Evolutionary conservation across 2,113 vertebrate species (phyloP), one percentile per base, ranked within the genome.

Genomic region (Rhinoderma darwinii): DNA sequence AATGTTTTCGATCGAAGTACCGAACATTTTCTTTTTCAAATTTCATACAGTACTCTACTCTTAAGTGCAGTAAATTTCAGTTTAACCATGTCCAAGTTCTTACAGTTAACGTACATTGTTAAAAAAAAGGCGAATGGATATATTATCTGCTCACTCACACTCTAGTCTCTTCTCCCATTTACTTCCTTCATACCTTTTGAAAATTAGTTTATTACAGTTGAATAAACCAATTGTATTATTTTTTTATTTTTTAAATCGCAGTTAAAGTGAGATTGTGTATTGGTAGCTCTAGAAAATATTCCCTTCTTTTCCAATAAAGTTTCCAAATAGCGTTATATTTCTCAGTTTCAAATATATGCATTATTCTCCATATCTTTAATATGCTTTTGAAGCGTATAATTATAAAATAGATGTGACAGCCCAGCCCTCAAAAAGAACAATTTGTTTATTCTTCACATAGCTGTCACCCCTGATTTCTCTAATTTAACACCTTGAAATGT

Each of bases 401-500:
- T 96, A 93, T 92, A 89, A 95, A 96, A 89, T 90, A 94, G 92
- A 94, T 95, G 91, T 95, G 95, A 95, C 93, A 95, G 92, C 91
- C 84, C 92, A 91, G 93, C 94, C 93, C 94, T 94, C 83, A 89
- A 74, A 91, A 88, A 90, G 82, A 90, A 88, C 90, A 88, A 87
- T 89, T 91, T 89, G 85, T 88, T 91, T 93, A 86, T 91, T 86
- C 88, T 75, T 7, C 84, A 90, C 89, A 80, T 89, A 91, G 91
- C 90, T 82, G 90, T 95, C 91, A 94, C 88, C 88, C 89, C 90
- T 93, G 89, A 88, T 93, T 92, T 87, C 95, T 95, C 94, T 92
- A 92, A 93, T 93, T 93, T 90, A 90, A 89, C 83, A 84, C 88
- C 93, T 93, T 92, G 92, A 93, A 94, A 93, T 94, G 91, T 94